Base-by-base conservation (phyloP, 2,113 vertebrate species). In the Catharus fuscescens region DNA sequence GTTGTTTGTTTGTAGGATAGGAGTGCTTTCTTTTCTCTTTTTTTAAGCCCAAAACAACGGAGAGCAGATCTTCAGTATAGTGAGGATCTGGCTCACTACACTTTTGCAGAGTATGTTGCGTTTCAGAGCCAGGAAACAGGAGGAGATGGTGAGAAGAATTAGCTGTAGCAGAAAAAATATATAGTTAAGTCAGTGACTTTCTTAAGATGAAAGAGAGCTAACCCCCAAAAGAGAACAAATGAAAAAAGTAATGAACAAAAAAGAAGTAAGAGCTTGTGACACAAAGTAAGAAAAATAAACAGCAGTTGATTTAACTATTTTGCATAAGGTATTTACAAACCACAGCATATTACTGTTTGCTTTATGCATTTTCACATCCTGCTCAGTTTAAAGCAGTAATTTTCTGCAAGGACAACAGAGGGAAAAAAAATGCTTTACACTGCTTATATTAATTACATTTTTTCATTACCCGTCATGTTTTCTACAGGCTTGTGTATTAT, bases 361-460 rank as follows among this genome's bases (percentile, higher is more conserved):
- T 97, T 97, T 97, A 97, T 98, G 97, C 97, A 97, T 98, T 98
- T 98, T 98, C 97, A 98, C 97, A 97, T 98, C 97, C 97, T 97
- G 97, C 98, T 98, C 96, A 87, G 97, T 98, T 98, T 98, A 98
- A 98, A 98, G 97, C 98, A 97, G 97, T 97, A 98, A 98, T 98
- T 98, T 98, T 98, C 98, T 98, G 97, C 98, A 98, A 98, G 98
- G 98, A 98, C 97, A 98, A 98, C 98, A 97, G 98, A 98, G 97
- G 92, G 87, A 96, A 97, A 97, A 97, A 96, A 95, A 98, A 97
- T 97, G 96, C 97, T 98, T 98, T 98, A 98, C 97, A 92, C 97
- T 97, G 98, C 98, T 98, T 98, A 98, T 98, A 98, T 98, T 98
- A 98, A 98, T 98, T 98, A 98, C 98, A 98, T 98, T 98, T 98